phyloP scores from a whole-genome alignment of 2,888 invertebrate genomes.

The Agrilus biguttatus region DNA sequence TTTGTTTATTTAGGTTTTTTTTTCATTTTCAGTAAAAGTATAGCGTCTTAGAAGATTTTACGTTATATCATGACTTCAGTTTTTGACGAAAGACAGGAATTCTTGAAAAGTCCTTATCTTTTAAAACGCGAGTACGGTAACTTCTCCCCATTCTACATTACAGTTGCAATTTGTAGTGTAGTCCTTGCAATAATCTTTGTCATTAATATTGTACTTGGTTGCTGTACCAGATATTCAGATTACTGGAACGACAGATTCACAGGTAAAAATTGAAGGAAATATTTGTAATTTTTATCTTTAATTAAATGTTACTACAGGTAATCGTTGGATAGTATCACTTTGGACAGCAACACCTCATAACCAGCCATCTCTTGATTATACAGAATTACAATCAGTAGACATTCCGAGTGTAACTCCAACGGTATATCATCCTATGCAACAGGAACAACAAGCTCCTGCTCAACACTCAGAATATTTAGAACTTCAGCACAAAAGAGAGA shows the following conservation, averaged over 20 bases:
- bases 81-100: constrained; percentile 42
- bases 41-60: too few species aligned
- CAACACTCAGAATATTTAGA: constrained; percentile 40
- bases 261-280: constrained; percentile 34
- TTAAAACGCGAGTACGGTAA: constrained; percentile 48
- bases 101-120: constrained; percentile 47
- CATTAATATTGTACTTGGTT: constrained; percentile 66
- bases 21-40: too few species aligned
- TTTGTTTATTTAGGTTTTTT: too few species aligned
- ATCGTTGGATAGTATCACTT: constrained; percentile 70
- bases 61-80: constrained; percentile 24
- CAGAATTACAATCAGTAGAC: constrained; percentile 48
- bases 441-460: constrained; percentile 13
- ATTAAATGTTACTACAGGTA: constrained; percentile 33
- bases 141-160: constrained; percentile 74
- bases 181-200: constrained; percentile 55
- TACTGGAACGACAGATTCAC: constrained; percentile 77
- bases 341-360: constrained; percentile 75
- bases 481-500: constrained; percentile 38
- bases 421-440: constrained; percentile 30
- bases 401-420: constrained; percentile 24
- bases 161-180: constrained; percentile 63
- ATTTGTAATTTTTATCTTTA: not conserved
- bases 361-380: constrained; percentile 66
- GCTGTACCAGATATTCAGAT: constrained; percentile 60